These are phyloP conservation scores for Phalacrocorax brasilianus DNA, from an alignment of 2,113 vertebrate genomes.

Conservation along the genomic window DNA sequence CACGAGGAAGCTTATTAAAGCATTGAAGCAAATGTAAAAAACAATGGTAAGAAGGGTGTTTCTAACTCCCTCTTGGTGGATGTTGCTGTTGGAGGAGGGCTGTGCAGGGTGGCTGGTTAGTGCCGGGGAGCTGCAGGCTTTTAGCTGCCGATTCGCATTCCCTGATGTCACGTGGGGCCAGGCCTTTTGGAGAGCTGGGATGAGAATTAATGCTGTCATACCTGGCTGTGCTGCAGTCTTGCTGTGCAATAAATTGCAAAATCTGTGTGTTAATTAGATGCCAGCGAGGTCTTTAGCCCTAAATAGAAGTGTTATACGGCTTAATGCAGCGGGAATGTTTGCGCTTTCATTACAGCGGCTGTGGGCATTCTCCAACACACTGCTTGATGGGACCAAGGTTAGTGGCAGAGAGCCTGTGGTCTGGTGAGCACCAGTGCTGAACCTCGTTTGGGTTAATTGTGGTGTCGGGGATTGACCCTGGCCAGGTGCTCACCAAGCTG, in stretches of 20 bases:
- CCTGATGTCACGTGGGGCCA: background rate
- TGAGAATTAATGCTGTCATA: background rate
- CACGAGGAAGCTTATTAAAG: background rate
- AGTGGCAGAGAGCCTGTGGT: background rate
- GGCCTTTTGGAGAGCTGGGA: background rate
- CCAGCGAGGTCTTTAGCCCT: background rate
- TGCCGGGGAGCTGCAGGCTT: background rate
- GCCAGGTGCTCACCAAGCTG: background rate
- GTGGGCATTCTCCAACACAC: accelerated
- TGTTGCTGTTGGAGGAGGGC: background rate
- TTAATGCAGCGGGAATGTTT: background rate
- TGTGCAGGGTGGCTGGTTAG: accelerated
- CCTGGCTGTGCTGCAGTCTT: background rate
- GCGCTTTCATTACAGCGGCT: accelerated
- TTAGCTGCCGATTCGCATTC: background rate
- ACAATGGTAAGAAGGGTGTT: background rate
- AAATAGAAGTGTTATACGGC: background rate
- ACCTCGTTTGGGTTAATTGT: background rate
- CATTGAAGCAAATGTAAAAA: background rate
- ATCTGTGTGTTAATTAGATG: background rate
- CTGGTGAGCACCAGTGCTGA: background rate
- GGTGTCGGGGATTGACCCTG: no score
- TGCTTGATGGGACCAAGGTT: background rate
- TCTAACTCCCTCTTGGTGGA: accelerated
- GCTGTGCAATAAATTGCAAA: background rate